Evolutionary conservation across 2,797 vertebrate genomes (phyloP), one percentile per base, ranked within the genome.

Genomic region (Hyperoplus immaculatus): DNA sequence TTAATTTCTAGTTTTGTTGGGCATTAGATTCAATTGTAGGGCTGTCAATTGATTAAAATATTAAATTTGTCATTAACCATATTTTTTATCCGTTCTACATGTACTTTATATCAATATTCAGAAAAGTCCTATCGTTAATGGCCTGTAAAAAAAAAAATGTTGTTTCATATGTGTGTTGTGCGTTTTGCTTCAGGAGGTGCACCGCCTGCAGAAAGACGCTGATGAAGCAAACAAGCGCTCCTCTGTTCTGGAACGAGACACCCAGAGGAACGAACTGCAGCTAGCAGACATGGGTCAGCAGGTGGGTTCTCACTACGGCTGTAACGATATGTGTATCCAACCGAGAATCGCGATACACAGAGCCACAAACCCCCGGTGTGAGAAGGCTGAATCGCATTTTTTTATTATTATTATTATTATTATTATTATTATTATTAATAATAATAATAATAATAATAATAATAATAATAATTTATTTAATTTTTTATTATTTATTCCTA

Each of bases 211-310:
- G 84, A 97, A 95, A 12, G 96, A 96, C 2, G 88, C 96, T 0
- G 98, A 99, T 87, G 97, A 97, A 72, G 96, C 97, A 64, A 98
- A 97, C 85, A 99, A 99, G 65, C 94, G 93, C n/a, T 92, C 96
- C 1, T 96, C 97, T 46, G 69, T 98, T 39, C 94, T 98, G 75
- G 97, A 97, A 84, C 95, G 97, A 69, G 97, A 98, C 55, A 98
- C 95, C 80, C 97, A 97, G 87, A 96, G 98, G 55, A 94, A 92
- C 93, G 97, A 98, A 80, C 88, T 96, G 75, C 97, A 99, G 93
- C 89, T 98, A 38, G 92, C 94, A 80, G 98, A 99, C 85, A 95
- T 97, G 92, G 96, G 97, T 72, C 97, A 97, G 47, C 98, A 99
- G 97, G 98, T 97, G 87, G 77, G 89, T 51, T 50, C 14, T 38